Conservation (phyloP, 2,888 invertebrate genomes). For the Hesperia comma region DNA sequence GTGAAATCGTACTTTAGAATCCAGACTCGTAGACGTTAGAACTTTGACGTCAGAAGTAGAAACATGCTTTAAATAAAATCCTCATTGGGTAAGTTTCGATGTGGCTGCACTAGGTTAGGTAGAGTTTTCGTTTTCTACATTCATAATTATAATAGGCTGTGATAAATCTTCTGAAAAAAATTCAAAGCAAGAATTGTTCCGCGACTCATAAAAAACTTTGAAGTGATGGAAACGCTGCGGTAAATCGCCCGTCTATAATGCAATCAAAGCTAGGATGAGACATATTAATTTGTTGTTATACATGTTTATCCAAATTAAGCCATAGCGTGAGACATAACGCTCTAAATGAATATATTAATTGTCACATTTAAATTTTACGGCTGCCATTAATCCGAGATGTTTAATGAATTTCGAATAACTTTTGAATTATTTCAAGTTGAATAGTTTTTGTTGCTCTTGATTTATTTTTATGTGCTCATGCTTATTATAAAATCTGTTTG, state of each 20-base stretch:
- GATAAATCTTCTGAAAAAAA: no score
- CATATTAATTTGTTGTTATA: constrained; percentile 37
- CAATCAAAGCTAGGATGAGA: constrained; percentile 12
- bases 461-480: background rate
- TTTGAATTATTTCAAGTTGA: constrained; percentile 21
- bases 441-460: background rate
- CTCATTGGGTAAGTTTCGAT: background rate
- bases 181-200: no score
- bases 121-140: no score
- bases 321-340: constrained; percentile 31
- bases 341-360: constrained; percentile 35
- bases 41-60: background rate
- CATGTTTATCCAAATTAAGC: constrained; percentile 32
- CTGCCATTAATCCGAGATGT: constrained; percentile 26
- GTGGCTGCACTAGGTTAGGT: background rate
- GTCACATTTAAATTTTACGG: constrained; percentile 33
- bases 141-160: no score
- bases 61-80: background rate
- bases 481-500: no score
- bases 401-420: constrained; percentile 30
- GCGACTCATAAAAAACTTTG: background rate
- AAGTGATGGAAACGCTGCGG: background rate
- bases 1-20: background rate
- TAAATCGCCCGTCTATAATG: constrained; percentile 10
- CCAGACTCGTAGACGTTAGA: background rate